Evolutionary conservation across 1,140 invertebrate species (phyloP).

Genomic region (Lasaia peninsularis): DNA sequence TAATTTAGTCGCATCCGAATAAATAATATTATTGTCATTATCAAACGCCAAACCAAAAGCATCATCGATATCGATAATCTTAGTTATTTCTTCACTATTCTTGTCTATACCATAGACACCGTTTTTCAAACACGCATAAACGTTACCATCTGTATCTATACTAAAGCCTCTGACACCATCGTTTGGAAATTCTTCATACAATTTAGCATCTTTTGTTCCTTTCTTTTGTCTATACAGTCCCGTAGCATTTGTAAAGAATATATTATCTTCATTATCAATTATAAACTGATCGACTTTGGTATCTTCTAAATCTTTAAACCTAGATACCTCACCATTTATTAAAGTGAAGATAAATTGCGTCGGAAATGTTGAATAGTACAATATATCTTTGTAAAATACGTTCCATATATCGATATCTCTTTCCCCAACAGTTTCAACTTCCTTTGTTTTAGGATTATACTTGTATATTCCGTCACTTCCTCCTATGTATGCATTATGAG

Average conservation of each 20-base stretch:
- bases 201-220: constrained; percentile 39
- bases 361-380: constrained; percentile 53
- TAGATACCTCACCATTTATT: constrained; percentile 33
- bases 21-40: constrained; percentile 52
- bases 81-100: constrained; percentile 28
- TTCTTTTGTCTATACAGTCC: constrained; percentile 51
- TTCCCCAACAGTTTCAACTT: constrained; percentile 33
- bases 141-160: constrained; percentile 41
- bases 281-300: constrained; percentile 54
- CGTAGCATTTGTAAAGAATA: constrained; percentile 48
- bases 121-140: constrained; percentile 42
- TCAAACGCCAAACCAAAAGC: constrained; percentile 56
- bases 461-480: constrained; percentile 53
- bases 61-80: constrained; percentile 42
- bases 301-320: constrained; percentile 54
- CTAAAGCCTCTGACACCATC: constrained; percentile 39
- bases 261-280: constrained; percentile 46
- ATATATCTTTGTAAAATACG: constrained; percentile 46
- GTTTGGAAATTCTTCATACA: constrained; percentile 31
- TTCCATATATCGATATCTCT: constrained; percentile 43
- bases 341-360: constrained; percentile 48
- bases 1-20: constrained; percentile 40
- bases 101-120: constrained; percentile 48
- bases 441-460: constrained; percentile 39
- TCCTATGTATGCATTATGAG: constrained; percentile 48